Evolutionary conservation across 2,113 vertebrate species (phyloP), one percentile per base, ranked within the genome.

Genomic region (Corythornis cristatus): DNA sequence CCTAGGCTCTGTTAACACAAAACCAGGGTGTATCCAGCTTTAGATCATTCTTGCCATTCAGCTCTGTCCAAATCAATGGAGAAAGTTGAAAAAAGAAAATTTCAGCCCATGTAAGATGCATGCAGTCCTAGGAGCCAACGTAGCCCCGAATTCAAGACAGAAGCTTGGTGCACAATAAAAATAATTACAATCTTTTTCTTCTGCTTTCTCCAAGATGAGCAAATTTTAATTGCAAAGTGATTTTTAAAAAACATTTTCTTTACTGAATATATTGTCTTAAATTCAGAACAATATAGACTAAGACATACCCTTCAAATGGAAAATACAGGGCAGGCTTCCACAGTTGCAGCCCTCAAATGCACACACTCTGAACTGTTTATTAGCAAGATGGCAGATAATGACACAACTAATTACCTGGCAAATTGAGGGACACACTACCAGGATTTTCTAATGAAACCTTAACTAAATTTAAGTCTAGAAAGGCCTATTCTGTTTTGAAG

Each of bases 401-500:
- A 71, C 40, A 87, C 33, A 92, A 82, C 31, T 89, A 87, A 65
- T 75, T 87, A 71, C 58, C n/a, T 42, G 76, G 50, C 33, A 87
- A 95, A 95, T 15, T 70, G 45, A 87, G 46, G 28, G 25, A 74
- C 51, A 75, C 28, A 18, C 50, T 70, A 48, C 29, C 86, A 88
- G 56, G 50, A 85, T 73, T 84, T 93, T 61, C 74, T 77, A 78
- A 75, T 61, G 73, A 93, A 90, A 86, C 42, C 40, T 67, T 81
- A 62, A 66, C n/a, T 53, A 93, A 64, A 88, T 78, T 83, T 61
- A 78, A 82, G 45, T 46, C 51, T 77, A 87, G 75, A 85, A 92
- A 90, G 71, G 84, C 18, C 58, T 91, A 62, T 76, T 90, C 51
- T 61, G 50, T 71, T 93, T 95, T 90, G 64, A 64, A 81, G n/a